phyloP scores from a whole-genome alignment of 37 sponge, comb jelly and placozoan genomes.

The Axinella damicornis region DNA sequence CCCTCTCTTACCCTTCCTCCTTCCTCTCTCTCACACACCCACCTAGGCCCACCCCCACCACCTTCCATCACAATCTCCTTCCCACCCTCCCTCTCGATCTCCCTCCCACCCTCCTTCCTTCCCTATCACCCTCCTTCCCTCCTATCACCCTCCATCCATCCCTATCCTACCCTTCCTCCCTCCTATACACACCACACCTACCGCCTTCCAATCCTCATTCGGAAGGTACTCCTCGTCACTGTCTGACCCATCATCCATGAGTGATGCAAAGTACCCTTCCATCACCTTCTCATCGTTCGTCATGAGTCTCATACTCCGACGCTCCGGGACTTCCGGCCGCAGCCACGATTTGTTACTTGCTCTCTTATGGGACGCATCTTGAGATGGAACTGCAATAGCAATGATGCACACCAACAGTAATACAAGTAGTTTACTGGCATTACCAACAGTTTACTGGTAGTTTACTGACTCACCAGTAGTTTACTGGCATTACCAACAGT shows the following conservation, averaged over 20 bases:
- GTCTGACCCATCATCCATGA: constrained; percentile 1
- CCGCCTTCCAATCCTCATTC: background rate
- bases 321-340: background rate
- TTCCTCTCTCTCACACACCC: no score
- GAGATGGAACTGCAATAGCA: background rate
- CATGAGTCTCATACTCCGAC: constrained; percentile 55
- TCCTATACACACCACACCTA: background rate
- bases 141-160: background rate
- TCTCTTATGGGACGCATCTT: background rate
- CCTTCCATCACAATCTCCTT: background rate
- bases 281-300: constrained; percentile 3
- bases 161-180: background rate
- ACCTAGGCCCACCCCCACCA: background rate
- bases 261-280: background rate
- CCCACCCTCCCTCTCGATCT: background rate
- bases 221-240: background rate
- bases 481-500: no score
- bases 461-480: no score
- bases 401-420: no score
- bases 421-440: no score
- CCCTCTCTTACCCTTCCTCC: background rate
- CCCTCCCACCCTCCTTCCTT: background rate
- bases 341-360: background rate
- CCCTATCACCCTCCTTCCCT: background rate
- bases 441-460: no score